Conservation (phyloP, 2,797 vertebrate genomes). For the Cossypha caffra region DNA sequence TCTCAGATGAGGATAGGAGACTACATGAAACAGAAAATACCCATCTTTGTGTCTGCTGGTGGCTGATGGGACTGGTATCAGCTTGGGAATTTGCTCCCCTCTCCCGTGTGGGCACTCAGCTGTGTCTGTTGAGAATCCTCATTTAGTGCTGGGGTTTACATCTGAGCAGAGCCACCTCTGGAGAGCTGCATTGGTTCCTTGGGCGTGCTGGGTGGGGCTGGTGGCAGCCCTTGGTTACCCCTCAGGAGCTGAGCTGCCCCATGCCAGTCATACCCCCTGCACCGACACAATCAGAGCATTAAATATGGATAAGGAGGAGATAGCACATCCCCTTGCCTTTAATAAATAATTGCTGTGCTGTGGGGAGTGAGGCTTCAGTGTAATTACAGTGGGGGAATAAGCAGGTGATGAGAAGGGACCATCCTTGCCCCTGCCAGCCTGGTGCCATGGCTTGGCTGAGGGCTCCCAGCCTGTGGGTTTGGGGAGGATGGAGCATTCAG, state of each 20-base stretch:
- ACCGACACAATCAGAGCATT: neutral
- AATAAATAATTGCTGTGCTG: neutral
- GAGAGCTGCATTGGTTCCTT: rapidly evolving
- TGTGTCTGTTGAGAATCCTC: neutral
- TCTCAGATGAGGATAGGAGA: rapidly evolving
- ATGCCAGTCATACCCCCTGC: neutral
- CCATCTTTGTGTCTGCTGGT: neutral
- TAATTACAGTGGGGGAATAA: neutral
- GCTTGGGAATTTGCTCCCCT: neutral
- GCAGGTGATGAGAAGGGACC: neutral
- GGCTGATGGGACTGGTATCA: neutral
- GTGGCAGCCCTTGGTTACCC: neutral
- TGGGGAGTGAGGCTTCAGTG: neutral
- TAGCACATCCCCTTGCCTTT: neutral
- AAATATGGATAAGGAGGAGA: neutral
- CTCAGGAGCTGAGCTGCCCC: neutral
- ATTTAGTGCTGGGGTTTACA: neutral
- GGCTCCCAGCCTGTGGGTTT: no score
- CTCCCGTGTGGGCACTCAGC: neutral
- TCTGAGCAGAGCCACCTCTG: neutral
- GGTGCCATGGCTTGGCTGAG: no score
- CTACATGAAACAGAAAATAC: rapidly evolving
- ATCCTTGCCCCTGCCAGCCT: neutral
- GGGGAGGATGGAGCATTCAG: neutral
- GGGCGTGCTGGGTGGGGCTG: neutral